Conservation (phyloP, 2,888 invertebrate species). For the Cheilosia scutellata region DNA sequence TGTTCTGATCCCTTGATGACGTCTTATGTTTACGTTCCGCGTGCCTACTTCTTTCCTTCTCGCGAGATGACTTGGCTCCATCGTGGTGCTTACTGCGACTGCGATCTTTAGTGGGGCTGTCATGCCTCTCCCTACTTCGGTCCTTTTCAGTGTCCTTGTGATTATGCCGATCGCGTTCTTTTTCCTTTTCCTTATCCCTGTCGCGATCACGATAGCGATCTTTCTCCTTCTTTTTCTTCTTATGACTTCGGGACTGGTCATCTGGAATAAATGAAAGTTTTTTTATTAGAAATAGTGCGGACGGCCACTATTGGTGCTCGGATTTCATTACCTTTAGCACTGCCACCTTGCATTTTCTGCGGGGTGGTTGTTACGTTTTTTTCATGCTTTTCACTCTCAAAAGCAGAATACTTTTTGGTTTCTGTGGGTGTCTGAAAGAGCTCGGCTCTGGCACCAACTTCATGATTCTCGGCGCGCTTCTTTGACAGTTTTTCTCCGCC, state of each 20-base stretch:
- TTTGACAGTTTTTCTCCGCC: constrained; percentile 70
- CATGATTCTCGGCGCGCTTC: constrained; percentile 72
- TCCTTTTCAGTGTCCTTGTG: constrained; percentile 53
- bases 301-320: not conserved
- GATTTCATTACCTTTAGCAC: constrained; percentile 57
- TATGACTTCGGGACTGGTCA: constrained; percentile 80
- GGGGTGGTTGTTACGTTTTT: constrained; percentile 45
- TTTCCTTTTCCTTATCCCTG: constrained; percentile 72
- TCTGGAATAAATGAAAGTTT: constrained; percentile 59
- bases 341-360: constrained; percentile 52
- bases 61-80: constrained; percentile 44
- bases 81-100: constrained; percentile 59
- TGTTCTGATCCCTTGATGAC: constrained; percentile 78
- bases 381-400: constrained; percentile 49
- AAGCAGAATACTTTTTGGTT: constrained; percentile 63
- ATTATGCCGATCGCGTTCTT: constrained; percentile 58
- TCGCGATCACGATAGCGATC: constrained; percentile 78
- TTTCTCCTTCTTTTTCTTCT: constrained; percentile 83
- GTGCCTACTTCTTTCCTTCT: constrained; percentile 77
- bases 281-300: not conserved
- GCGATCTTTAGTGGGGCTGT: constrained; percentile 39
- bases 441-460: constrained; percentile 46
- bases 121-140: constrained; percentile 56
- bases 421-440: constrained; percentile 63
- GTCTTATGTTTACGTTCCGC: constrained; percentile 65